Evolutionary conservation across 2,888 invertebrate genomes (phyloP).

Genomic region (Cephus nigrinus): DNA sequence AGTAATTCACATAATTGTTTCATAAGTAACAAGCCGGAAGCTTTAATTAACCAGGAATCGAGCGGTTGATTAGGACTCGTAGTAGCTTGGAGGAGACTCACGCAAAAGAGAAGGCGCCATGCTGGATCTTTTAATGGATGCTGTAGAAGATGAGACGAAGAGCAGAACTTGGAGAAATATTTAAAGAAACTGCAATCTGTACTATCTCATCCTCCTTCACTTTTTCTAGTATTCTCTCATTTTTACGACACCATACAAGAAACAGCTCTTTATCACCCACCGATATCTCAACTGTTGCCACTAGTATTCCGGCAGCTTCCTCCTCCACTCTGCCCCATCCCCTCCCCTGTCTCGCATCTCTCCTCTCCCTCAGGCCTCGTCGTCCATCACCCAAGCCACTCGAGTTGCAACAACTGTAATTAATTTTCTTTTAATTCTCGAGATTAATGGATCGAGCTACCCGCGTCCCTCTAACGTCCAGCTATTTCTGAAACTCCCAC

Average conservation of each 20-base stretch:
- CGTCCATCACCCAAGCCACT: constrained; percentile 47
- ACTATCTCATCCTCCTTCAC: too few relatives aligned
- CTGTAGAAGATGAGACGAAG: too few relatives aligned
- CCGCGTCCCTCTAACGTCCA: constrained; percentile 18
- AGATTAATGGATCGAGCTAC: constrained; percentile 54
- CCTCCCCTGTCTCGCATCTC: constrained; percentile 14
- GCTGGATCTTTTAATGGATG: too few relatives aligned
- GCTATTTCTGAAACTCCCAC: constrained; percentile 16
- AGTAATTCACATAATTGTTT: constrained; percentile 49
- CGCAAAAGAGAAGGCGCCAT: too few relatives aligned
- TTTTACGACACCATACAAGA: too few relatives aligned
- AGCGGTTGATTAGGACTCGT: not conserved
- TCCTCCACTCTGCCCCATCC: not conserved
- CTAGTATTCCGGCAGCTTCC: too few relatives aligned
- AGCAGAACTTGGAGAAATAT: too few relatives aligned
- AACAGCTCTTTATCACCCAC: too few relatives aligned
- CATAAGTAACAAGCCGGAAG: constrained; percentile 4
- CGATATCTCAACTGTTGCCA: too few relatives aligned
- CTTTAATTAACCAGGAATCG: constrained; percentile 3
- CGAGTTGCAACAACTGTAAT: constrained; percentile 52
- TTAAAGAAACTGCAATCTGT: too few relatives aligned
- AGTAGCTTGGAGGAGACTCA: not conserved
- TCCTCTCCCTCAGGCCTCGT: constrained; percentile 26
- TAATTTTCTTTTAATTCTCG: constrained; percentile 61
- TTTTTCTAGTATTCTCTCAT: too few relatives aligned